Base-by-base conservation (phyloP, 2,888 invertebrate genomes). In the Eupeodes luniger region DNA sequence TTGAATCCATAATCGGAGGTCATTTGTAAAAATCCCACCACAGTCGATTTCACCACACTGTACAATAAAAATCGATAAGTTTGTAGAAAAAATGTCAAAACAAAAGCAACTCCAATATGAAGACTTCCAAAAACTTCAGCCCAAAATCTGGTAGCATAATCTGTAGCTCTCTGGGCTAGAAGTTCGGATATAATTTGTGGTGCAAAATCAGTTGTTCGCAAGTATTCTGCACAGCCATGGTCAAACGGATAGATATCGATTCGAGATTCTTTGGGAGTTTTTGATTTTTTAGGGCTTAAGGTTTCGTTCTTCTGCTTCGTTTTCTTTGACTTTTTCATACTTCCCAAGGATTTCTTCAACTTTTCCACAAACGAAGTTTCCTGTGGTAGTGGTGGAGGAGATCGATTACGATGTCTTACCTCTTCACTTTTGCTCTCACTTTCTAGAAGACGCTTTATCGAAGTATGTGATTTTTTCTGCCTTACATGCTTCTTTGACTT, bases 211-310 rank as follows among this genome's bases (percentile, higher is more conserved):
- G 96, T 96, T 3, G 96, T 96, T 87, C 94, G 94, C 89, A 95
- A 95, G 90, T 95, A 96, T 75, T 95, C 95, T 1, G 95, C 94
- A 91, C 95, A 95, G 66, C 96, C 96, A 90, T 96, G 96, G 91
- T 96, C 96, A 90, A 96, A 96, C 86, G 95, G 96, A 92, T 96
- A 96, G 66, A 96, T 94, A 87, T 96, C 96, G 10, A 96, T 95
- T 90, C 91, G 90, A 0, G 91, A 90, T 57, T 90, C 90, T 2
- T 83, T 34, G 11, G 47, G 47, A 6, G 36, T 1, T 57, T 78
- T 77, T 19, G 0, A 0, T 57, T 70, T 51, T 10, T 19, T 49
- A 0, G 61, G 36, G 1, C 57, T 59, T 3, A 9, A 9, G 0
- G 40, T 19, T 10, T 49, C 36, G 7, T 61, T 34, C 0, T 57